These are phyloP conservation scores for Ploceus nigricollis DNA, from an alignment of 2,113 vertebrate species.

Conservation along the genomic window DNA sequence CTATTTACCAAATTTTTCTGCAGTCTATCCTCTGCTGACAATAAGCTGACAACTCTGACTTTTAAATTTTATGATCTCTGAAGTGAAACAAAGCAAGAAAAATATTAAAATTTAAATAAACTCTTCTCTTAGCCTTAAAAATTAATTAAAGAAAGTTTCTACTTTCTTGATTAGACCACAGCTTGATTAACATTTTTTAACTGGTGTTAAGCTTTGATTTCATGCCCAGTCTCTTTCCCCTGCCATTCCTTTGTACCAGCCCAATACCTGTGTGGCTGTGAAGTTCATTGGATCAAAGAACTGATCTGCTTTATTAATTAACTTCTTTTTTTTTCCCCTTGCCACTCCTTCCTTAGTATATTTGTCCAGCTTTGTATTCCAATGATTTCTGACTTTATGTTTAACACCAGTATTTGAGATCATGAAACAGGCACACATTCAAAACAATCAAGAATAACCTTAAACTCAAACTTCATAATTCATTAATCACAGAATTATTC, in stretches of 20 bases:
- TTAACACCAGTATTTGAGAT: background rate
- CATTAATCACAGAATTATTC: background rate
- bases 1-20: background rate
- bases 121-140: background rate
- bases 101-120: background rate
- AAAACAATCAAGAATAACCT: background rate
- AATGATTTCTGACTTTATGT: background rate
- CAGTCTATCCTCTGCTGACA: background rate
- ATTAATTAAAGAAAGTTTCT: background rate
- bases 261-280: background rate
- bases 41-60: background rate
- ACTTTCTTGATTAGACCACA: background rate
- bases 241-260: background rate
- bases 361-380: background rate
- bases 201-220: background rate
- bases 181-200: background rate
- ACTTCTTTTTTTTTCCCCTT: rapidly evolving
- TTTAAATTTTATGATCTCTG: background rate
- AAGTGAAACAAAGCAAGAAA: background rate
- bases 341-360: background rate
- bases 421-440: background rate
- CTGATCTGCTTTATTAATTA: background rate
- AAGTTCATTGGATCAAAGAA: background rate
- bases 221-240: background rate
- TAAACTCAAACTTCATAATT: background rate